These are phyloP conservation scores for Eulemur rubriventer DNA, from an alignment of 2,797 vertebrate genomes.

Conservation along the genomic window DNA sequence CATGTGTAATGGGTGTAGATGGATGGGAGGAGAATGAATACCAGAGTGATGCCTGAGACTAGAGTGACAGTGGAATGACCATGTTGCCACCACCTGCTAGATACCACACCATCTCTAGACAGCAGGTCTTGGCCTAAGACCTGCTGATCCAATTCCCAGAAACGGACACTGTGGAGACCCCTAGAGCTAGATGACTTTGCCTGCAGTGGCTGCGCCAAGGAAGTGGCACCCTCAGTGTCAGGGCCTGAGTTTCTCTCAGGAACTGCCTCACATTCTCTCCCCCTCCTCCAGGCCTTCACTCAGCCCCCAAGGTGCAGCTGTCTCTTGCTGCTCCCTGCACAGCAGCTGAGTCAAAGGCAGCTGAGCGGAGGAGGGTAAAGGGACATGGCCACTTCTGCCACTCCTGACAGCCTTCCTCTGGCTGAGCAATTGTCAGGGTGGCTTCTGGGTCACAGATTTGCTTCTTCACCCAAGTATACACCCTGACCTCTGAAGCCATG, in stretches of 20 bases:
- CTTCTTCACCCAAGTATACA: neutral
- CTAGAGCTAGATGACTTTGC: neutral
- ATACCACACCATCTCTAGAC: neutral
- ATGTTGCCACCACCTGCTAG: neutral
- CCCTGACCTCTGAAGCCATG: neutral
- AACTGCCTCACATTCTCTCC: conserved; percentile 53
- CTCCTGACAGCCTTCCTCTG: conserved; percentile 22
- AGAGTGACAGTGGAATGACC: neutral
- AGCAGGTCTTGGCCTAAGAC: neutral
- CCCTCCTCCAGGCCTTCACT: conserved; percentile 7
- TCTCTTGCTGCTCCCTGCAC: neutral
- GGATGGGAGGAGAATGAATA: neutral
- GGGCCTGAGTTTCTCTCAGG: neutral
- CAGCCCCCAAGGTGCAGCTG: conserved; percentile 69
- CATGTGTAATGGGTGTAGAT: neutral
- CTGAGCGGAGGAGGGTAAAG: conserved; percentile 52
- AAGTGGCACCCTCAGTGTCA: neutral
- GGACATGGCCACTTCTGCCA: neutral
- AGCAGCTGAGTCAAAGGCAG: conserved; percentile 73
- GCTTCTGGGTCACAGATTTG: conserved; percentile 29
- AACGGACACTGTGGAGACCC: neutral
- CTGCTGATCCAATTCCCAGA: neutral
- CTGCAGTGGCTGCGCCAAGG: neutral
- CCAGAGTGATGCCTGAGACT: neutral
- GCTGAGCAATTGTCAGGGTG: conserved; percentile 64